phyloP scores from a whole-genome alignment of 2,888 invertebrate species.

The Acanthoscelides obtectus region DNA sequence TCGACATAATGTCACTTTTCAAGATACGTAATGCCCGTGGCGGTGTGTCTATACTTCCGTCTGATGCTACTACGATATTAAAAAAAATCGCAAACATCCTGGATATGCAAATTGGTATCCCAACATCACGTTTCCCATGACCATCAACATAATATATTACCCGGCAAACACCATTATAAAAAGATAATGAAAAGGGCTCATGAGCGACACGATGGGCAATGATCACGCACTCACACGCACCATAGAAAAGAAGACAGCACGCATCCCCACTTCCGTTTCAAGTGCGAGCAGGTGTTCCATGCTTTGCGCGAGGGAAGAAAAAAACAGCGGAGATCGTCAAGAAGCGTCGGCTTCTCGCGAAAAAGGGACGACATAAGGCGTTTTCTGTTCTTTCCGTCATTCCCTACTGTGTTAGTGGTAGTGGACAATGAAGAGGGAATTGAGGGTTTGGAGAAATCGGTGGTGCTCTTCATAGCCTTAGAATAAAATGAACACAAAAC shows the following conservation, averaged over 20 bases:
- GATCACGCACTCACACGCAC: background rate
- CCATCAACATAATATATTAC: background rate
- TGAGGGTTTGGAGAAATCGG: background rate
- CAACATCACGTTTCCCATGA: background rate
- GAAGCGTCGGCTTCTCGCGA: background rate
- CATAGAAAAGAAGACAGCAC: background rate
- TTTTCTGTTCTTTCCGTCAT: background rate
- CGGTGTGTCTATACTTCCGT: too few relatives aligned
- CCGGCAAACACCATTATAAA: background rate
- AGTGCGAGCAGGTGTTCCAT: background rate
- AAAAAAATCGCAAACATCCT: too few relatives aligned
- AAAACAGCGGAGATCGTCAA: background rate
- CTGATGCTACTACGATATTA: too few relatives aligned
- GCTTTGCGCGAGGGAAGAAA: background rate
- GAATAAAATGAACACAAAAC: too few relatives aligned
- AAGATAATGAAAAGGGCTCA: background rate
- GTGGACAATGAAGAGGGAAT: background rate
- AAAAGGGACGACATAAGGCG: background rate
- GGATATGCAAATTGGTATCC: background rate
- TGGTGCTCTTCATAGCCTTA: background rate
- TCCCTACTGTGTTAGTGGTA: background rate
- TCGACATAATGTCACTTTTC: too few relatives aligned
- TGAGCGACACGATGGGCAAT: background rate
- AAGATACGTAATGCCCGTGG: too few relatives aligned
- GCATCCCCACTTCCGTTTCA: background rate